A percentile compares a stretch with the other conserved stretches of the same genome.
phyloP scores from a whole-genome alignment of 2,888 invertebrate genomes.

The Yponomeuta cagnagella region DNA sequence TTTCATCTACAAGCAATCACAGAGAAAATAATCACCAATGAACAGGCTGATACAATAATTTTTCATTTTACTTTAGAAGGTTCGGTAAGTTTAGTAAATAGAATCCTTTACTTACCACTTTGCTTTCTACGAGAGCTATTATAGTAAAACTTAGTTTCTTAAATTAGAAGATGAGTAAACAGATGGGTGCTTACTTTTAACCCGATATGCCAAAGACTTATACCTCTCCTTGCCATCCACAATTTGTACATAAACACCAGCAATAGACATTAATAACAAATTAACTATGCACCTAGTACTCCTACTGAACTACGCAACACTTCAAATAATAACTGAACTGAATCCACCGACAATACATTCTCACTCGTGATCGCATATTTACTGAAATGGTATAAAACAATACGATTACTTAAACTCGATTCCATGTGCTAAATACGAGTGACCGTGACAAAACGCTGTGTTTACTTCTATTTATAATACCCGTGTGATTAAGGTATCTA shows the following conservation, averaged over 20 bases:
- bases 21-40: too few species aligned
- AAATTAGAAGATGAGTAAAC: not conserved
- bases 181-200: not conserved
- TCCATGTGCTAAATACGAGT: not conserved
- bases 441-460: not conserved
- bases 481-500: too few species aligned
- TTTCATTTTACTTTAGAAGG: too few species aligned
- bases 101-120: not conserved
- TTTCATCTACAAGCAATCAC: too few species aligned
- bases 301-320: not conserved
- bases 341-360: not conserved
- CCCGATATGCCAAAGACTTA: not conserved
- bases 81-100: not conserved
- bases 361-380: not conserved
- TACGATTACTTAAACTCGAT: slow-evolving; percentile 8
- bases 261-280: slow-evolving; percentile 7
- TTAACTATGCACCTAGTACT: too few species aligned
- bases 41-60: too few species aligned
- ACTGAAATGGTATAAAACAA: not conserved
- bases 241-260: slow-evolving; percentile 7
- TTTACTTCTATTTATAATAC: not conserved
- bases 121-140: not conserved
- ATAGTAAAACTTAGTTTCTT: not conserved
- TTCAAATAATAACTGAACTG: not conserved
- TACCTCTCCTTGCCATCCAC: not conserved